Base-by-base conservation (phyloP, 2,113 vertebrate species). In the Ammospiza caudacuta region DNA sequence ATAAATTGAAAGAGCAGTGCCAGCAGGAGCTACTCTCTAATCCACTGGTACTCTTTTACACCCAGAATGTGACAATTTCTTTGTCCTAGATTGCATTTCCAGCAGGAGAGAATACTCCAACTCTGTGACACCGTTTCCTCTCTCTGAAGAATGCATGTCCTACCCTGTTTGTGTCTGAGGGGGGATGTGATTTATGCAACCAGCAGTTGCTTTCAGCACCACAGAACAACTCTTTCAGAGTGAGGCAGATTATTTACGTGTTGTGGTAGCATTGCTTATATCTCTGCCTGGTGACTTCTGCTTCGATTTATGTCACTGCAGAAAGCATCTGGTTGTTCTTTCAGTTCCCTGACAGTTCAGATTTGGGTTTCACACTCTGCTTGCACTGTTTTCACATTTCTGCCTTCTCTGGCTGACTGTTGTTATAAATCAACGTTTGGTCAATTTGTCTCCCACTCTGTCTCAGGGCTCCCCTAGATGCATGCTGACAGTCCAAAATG, bases 261-360 rank as follows among this genome's bases (percentile, higher is more conserved):
- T 12, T 90, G 80, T 63, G 76, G 76, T 90, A 61, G 64, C 35
- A 57, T 47, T 89, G 76, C 91, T 93, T 94, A 52, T 94, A 64
- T 93, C 68, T 93, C 80, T 93, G 92, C 86, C 91, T 94, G 69
- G 83, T 90, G 91, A 90, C 92, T 95, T 96, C 94, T 83, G 15
- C 80, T 94, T 92, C 86, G 41, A 94, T 96, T 96, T 96, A 92
- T 95, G 92, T 94, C 96, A 89, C 86, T 89, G 86, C 83, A 96
- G 91, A 95, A 92, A 93, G 83, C 91, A 92, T 74, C 94, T 95
- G 76, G 68, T 85, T 82, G 80, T 95, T 95, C 94, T 74, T 89
- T 70, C 89, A 81, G 91, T 52, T 94, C 80, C 83, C 91, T 95
- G 96, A 95, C 94, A 94, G 76, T 92, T 94, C 83, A 83, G 52